Base-by-base conservation (phyloP, 1,140 invertebrate species). In the Papilio polyxenes region DNA sequence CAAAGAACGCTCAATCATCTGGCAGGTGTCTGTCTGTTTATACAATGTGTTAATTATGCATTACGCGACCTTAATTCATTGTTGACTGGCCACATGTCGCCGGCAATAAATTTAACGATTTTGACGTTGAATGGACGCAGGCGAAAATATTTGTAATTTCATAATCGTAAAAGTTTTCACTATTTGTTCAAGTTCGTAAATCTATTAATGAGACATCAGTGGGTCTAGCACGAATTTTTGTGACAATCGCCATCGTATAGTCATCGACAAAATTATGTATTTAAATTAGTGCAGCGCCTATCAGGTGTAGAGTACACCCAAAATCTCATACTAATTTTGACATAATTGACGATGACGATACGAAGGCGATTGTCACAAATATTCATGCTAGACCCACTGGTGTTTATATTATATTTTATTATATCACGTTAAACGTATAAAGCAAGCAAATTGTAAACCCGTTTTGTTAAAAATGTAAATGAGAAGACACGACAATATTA, bases 81-180 rank as follows among this genome's bases (percentile, higher is more conserved):
- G 75, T 77, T 77, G 48, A 77, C 23, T 56, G 75, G 75, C 49
- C 75, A 77, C 75, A 77, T 77, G 75, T 77, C 75, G n/a, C 75
- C 23, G 3, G 23, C 20, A 13, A 77, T 77, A 77, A 77, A 77
- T 23, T 75, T 56, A 23, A 77, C 6, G 31, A 10, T 23, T 75
- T 49, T 75, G 74, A 49, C 65, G 37, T 72, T 72, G 11, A 72
- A 72, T 72, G 13, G 65, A 37, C 6, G 37, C 31, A 37, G 13
- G 11, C 11, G 62, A 72, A 72, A 72, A 72, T 40, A 17, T 72
- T 37, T 72, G 65, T 72, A 15, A 72, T 72, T 72, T 72, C 65
- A 31, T 72, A 72, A 72, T 13, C 31, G 11, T 23, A 15, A 72
- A 72, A 72, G 11, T 72, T 17, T 72, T 72, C 31, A 37, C 11